phyloP scores from a whole-genome alignment of 1,140 invertebrate species.

The Macrotrachela quadricornifera region DNA sequence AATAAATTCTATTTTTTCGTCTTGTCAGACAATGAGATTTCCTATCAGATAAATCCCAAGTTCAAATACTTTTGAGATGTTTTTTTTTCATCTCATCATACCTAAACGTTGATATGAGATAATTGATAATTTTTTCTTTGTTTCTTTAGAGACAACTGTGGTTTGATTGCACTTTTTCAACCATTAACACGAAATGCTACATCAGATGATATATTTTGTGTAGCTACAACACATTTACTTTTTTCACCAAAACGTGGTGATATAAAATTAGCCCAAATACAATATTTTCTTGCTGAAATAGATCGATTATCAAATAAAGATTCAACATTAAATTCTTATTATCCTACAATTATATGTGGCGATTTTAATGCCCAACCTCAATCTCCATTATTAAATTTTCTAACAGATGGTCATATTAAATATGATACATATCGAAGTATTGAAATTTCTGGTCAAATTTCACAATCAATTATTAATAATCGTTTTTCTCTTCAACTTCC shows the following conservation, averaged over 20 bases:
- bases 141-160: constrained; percentile 4
- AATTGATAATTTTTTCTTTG: background rate
- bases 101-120: background rate
- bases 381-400: constrained; percentile 46
- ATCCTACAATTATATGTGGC: constrained; percentile 60
- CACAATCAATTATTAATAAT: too few relatives aligned
- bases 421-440: too few relatives aligned
- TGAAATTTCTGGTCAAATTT: too few relatives aligned
- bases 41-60: background rate
- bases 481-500: too few relatives aligned
- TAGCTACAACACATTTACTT: constrained; percentile 78
- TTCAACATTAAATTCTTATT: constrained; percentile 25
- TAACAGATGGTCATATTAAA: constrained; percentile 18
- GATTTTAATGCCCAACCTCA: constrained; percentile 63
- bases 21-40: background rate
- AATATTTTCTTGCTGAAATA: constrained; percentile 55
- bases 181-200: background rate
- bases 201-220: constrained; percentile 12
- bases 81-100: background rate
- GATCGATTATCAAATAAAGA: constrained; percentile 29
- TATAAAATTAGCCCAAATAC: constrained; percentile 56
- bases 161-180: background rate
- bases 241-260: constrained; percentile 71
- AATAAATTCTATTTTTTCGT: too few relatives aligned
- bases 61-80: background rate